Conservation (phyloP, 2,797 vertebrate genomes). For the Uromys caudimaculatus region DNA sequence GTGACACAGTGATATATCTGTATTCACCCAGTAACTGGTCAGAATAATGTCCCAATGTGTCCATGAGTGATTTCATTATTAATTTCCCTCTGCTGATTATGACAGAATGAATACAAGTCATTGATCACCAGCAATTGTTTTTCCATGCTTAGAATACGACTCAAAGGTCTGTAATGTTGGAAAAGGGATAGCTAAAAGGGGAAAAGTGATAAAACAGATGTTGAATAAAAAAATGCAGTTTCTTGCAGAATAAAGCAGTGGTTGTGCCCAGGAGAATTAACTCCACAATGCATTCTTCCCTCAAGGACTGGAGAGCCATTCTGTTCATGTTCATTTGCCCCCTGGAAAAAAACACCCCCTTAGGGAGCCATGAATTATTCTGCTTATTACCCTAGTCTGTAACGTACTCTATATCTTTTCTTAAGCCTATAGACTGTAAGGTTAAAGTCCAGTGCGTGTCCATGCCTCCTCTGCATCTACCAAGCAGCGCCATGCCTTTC, state of each 20-base stretch:
- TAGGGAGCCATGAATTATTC: slow-evolving; percentile 78
- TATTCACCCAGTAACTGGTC: slow-evolving; percentile 36
- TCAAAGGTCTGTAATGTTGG: slow-evolving; percentile 70
- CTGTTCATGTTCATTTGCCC: slow-evolving; percentile 70
- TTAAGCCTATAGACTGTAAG: slow-evolving; percentile 5
- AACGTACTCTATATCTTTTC: background rate
- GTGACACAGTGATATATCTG: slow-evolving; percentile 10
- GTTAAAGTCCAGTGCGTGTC: slow-evolving; percentile 35
- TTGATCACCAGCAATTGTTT: slow-evolving; percentile 72
- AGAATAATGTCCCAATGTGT: slow-evolving; percentile 37
- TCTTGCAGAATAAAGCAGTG: slow-evolving; percentile 66
- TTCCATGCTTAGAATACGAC: slow-evolving; percentile 66
- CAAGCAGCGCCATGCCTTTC: slow-evolving; percentile 62
- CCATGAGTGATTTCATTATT: slow-evolving; percentile 60
- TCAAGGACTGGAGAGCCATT: slow-evolving; percentile 44
- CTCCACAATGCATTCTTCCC: slow-evolving; percentile 60
- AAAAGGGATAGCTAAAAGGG: slow-evolving; percentile 75
- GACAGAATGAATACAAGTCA: slow-evolving; percentile 75
- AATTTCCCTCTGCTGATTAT: slow-evolving; percentile 72
- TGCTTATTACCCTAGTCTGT: slow-evolving; percentile 65
- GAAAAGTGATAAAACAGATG: slow-evolving; percentile 82
- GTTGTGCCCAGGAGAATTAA: slow-evolving; percentile 64
- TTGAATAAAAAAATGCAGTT: slow-evolving; percentile 68
- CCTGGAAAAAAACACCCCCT: slow-evolving; percentile 37
- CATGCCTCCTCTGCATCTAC: slow-evolving; percentile 58